phyloP scores from a whole-genome alignment of 1,140 invertebrate genomes.

The Drosophila nigromelanica region DNA sequence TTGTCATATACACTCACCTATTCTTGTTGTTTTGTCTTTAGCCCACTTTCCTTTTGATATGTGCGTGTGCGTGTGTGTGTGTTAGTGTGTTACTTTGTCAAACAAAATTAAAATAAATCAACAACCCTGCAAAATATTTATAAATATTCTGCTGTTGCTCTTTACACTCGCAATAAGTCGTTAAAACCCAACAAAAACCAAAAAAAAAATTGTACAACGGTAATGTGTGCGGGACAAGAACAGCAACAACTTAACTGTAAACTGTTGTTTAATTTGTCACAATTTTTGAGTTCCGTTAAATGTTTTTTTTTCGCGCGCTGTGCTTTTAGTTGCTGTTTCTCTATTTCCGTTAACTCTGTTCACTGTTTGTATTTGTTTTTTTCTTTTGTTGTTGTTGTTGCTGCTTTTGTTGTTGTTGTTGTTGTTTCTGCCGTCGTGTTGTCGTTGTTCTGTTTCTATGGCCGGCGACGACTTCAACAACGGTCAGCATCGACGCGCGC shows the following conservation, averaged over 20 bases:
- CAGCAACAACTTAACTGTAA: constrained; percentile 13
- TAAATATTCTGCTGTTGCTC: not conserved
- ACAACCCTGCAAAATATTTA: constrained; percentile 17
- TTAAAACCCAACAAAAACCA: constrained; percentile 26
- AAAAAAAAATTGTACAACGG: not conserved
- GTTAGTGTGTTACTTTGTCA: constrained; percentile 16
- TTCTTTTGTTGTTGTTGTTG: constrained; percentile 9
- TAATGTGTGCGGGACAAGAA: constrained; percentile 13
- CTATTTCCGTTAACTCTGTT: constrained; percentile 17
- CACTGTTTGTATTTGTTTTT: constrained; percentile 4
- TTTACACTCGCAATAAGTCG: constrained; percentile 10
- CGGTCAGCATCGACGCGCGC: constrained; percentile 62
- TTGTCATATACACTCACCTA: constrained; percentile 36
- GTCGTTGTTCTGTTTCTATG: constrained; percentile 36
- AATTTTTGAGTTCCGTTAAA: constrained; percentile 4
- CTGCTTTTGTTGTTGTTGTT: constrained; percentile 23
- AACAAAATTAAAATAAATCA: constrained; percentile 5
- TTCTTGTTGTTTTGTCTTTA: constrained; percentile 30
- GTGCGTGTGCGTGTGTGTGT: constrained; percentile 25
- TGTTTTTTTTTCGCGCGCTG: constrained; percentile 21
- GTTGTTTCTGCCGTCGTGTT: constrained; percentile 32
- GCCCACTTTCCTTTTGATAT: constrained; percentile 51
- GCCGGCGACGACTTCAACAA: constrained; percentile 50
- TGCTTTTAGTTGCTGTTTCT: constrained; percentile 21
- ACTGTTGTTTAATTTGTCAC: constrained; percentile 16